Base-by-base conservation (phyloP, 2,888 invertebrate genomes). In the Cheilosia scutellata region DNA sequence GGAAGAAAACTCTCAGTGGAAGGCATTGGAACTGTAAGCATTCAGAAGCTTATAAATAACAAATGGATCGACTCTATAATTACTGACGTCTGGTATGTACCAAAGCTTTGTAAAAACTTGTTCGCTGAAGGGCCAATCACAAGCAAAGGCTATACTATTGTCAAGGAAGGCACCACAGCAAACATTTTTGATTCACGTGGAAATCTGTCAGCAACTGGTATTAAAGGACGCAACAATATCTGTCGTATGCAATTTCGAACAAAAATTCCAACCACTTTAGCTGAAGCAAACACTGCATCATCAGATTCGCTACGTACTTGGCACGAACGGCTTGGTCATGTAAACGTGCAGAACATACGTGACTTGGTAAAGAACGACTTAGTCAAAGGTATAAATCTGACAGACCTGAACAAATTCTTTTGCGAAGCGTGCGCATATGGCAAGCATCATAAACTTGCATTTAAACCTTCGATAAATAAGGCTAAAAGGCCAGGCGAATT, bases 31-130 rank as follows among this genome's bases (percentile, higher is more conserved):
- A 27, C 49, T 25, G 49, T 49, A 9, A 27, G 25, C 20, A 25
- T 49, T 25, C 20, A 49, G 11, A 49, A 49, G 49, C 20, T 25
- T 25, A 6, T 49, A 2, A 25, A 49, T 11, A 20, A 49, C 25
- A 49, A n/a, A 47, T 47, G n/a, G n/a, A 6, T 16, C 6, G 20
- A 47, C 16, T 47, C n/a, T n/a, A 49, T 25, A 25, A 49, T 49
- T 2, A 49, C 49, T 9, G 49, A 49, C 25, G 49, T 49, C 25
- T 49, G 49, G 49, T 49, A 47, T 47, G 44, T 47, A 2, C 44
- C 44, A 47, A 4, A 47, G 44, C 44, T 47, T n/a, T 47, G 44
- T 47, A 16, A 16, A 47, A 47, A 47, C 44, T 47, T 47, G 44
- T 47, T 47, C 1, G 44, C 44, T 16, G 44, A 44, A 44, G 44